Evolutionary conservation across 1,140 invertebrate species (phyloP), one percentile per base, ranked within the genome.

Genomic region (Amphibalanus amphitrite): DNA sequence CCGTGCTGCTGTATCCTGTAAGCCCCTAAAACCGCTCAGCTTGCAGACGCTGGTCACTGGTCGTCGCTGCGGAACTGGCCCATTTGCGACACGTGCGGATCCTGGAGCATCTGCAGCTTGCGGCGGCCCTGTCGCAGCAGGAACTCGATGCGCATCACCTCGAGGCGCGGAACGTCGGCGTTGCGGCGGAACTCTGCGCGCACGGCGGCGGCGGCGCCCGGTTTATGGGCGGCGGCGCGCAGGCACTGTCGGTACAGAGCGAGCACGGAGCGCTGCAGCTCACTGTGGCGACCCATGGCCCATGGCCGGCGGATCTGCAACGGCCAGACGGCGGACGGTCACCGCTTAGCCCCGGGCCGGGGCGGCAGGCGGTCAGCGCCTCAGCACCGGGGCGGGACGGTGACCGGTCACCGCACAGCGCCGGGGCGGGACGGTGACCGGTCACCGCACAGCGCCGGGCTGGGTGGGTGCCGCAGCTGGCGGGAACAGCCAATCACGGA

Each of bases 231-330:
- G 25, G 80, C 78, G n/a, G 78, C 77, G 70, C 78, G 74, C 29
- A 83, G 73, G 75, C 82, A 82, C 72, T 82, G 78, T 68, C 77
- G 78, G 71, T 82, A 83, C 40, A 83, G 74, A 65, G 75, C 76
- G n/a, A 83, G 73, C n/a, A 83, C 79, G 73, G 82, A 77, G 28
- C 77, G 73, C 72, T 83, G 82, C 25, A 83, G 74, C 74, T 79
- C 79, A 76, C 81, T 83, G 59, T 74, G 74, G 17, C 72, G 71
- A 65, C 71, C n/a, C 74, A 74, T 76, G 26, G 26, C 71, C 20
- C 64, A 38, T 38, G 6, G 38, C 38, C 38, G 17, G 38, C 38
- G 17, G 38, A 6, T 6, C 38, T 8, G 38, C 38, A 38, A 17
- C n/a, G 38, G 38, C 6, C 38, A 38, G 38, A 38, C 38, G 38